phyloP scores from a whole-genome alignment of 2,888 invertebrate species.

The Apantesis nais region DNA sequence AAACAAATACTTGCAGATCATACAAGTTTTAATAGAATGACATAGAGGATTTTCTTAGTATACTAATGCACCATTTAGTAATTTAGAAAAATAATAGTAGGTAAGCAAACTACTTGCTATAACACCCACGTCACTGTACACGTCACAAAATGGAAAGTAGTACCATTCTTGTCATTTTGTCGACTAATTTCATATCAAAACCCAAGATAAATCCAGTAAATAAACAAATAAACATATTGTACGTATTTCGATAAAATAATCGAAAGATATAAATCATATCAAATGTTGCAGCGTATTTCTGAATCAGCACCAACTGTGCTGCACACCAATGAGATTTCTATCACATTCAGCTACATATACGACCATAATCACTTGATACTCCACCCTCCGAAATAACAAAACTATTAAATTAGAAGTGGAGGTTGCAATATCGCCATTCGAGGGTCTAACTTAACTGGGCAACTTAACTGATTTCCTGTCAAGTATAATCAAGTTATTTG shows the following conservation, averaged over 20 bases:
- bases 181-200: not conserved
- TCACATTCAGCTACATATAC: slow-evolving; percentile 43
- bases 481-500: slow-evolving; percentile 59
- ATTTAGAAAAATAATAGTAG: not conserved
- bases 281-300: slow-evolving; percentile 20
- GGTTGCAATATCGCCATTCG: slow-evolving; percentile 25
- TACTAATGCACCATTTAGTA: not conserved
- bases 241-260: slow-evolving; percentile 34
- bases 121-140: not conserved
- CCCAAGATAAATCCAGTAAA: not conserved
- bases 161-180: not conserved
- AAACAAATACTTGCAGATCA: too few species aligned
- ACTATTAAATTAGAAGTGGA: slow-evolving; percentile 29
- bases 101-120: not conserved
- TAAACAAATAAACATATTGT: not conserved
- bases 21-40: too few species aligned
- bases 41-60: not conserved
- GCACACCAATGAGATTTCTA: slow-evolving; percentile 54
- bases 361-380: slow-evolving; percentile 14
- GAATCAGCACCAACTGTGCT: slow-evolving; percentile 48
- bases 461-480: slow-evolving; percentile 56
- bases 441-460: slow-evolving; percentile 36
- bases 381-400: slow-evolving; percentile 6
- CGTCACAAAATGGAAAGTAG: not conserved
- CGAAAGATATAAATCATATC: slow-evolving; percentile 38